Percentiles rank a stretch among this genome's conserved stretches.
These are phyloP conservation scores for Apeltes quadracus DNA, from an alignment of 2,113 vertebrate species.

Conservation along the genomic window DNA sequence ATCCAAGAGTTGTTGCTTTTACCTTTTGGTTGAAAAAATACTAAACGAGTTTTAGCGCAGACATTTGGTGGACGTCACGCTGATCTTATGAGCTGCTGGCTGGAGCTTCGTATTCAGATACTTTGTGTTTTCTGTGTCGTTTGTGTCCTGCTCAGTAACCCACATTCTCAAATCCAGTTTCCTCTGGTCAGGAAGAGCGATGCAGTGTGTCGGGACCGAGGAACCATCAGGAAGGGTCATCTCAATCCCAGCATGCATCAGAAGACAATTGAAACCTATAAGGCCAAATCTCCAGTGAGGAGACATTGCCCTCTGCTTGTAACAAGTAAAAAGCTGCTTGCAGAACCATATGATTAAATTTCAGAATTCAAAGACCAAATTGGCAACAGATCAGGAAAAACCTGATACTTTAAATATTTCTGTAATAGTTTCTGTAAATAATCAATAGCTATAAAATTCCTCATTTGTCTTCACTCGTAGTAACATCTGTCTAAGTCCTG, in stretches of 20 bases:
- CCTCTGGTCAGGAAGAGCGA: not conserved
- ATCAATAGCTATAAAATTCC: too few relatives aligned
- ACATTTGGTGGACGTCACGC: not conserved
- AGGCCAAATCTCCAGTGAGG: conserved; percentile 83
- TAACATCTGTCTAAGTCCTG: too few relatives aligned
- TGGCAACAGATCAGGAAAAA: too few relatives aligned
- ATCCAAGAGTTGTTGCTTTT: not conserved
- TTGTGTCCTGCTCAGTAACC: not conserved
- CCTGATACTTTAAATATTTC: too few relatives aligned
- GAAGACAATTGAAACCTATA: too few relatives aligned
- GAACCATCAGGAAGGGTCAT: conserved; percentile 80
- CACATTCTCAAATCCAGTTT: not conserved
- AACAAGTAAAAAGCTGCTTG: too few relatives aligned
- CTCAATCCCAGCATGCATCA: conserved; percentile 80
- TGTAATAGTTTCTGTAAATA: too few relatives aligned
- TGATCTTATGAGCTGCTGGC: not conserved
- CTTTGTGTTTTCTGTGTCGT: not conserved
- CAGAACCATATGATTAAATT: too few relatives aligned
- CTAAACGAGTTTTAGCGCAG: too few relatives aligned
- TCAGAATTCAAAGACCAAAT: too few relatives aligned
- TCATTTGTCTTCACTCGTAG: too few relatives aligned
- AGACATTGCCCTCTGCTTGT: conserved; percentile 75
- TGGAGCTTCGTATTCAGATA: not conserved
- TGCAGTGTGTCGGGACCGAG: not conserved
- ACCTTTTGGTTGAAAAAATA: not conserved